phyloP scores from a whole-genome alignment of 2,113 vertebrate species.

The Scortum barcoo region DNA sequence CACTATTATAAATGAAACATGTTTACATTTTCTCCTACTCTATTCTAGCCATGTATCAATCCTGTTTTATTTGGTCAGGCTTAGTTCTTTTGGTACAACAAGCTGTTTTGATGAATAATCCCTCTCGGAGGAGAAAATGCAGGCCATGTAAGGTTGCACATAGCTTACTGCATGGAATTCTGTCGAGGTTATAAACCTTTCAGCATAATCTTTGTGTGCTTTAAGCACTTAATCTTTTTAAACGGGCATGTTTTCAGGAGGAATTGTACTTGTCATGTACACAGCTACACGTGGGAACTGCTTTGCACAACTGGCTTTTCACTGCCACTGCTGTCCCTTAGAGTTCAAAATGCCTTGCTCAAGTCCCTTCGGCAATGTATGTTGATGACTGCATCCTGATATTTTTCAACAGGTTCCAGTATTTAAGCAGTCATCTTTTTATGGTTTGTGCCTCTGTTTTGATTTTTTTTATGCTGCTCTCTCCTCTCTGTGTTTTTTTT shows the following conservation, averaged over 20 bases:
- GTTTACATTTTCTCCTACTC: neutral
- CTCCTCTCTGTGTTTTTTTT: neutral
- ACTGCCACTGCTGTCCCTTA: neutral
- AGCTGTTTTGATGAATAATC: constrained; percentile 49
- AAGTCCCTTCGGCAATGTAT: neutral
- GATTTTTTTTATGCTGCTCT: constrained; percentile 24
- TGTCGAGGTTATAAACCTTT: constrained; percentile 19
- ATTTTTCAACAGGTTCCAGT: constrained; percentile 6
- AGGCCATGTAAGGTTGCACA: constrained; percentile 22
- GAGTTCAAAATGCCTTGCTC: constrained; percentile 12
- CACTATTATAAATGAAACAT: constrained; percentile 7
- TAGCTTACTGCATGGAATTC: constrained; percentile 11
- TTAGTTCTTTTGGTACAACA: constrained; percentile 20
- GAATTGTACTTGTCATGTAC: neutral
- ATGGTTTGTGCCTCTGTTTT: constrained; percentile 18
- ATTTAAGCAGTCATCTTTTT: constrained; percentile 15
- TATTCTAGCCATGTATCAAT: constrained; percentile 13
- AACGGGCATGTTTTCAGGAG: constrained; percentile 20
- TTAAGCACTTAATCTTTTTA: constrained; percentile 32
- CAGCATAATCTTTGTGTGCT: constrained; percentile 17
- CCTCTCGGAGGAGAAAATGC: constrained; percentile 25
- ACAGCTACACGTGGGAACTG: neutral
- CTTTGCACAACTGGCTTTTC: neutral
- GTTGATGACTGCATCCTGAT: neutral
- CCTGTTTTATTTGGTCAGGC: constrained; percentile 17